These are phyloP conservation scores for Drosophila repleta DNA, from an alignment of 1,140 invertebrate genomes.

Conservation along the genomic window DNA sequence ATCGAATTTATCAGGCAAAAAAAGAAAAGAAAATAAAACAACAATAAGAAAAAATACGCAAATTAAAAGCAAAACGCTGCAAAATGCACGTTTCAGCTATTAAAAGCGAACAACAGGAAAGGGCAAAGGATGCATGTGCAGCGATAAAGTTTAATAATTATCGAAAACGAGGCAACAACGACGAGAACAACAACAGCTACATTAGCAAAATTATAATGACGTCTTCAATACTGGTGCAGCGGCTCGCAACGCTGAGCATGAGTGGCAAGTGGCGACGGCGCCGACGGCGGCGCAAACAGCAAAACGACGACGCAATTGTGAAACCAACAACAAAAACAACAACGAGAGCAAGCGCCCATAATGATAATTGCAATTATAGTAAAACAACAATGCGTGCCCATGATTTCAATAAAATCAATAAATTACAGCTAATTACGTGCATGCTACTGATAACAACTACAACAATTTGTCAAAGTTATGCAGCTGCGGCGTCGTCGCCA, in stretches of 20 bases:
- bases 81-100: slow-evolving; percentile 77
- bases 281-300: slow-evolving; percentile 55
- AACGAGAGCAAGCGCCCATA: slow-evolving; percentile 38
- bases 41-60: slow-evolving; percentile 6
- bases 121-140: slow-evolving; percentile 34
- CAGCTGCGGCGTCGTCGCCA: slow-evolving; percentile 51
- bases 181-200: slow-evolving; percentile 41
- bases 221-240: slow-evolving; percentile 41
- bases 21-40: background rate
- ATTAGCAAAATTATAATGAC: slow-evolving; percentile 68
- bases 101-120: slow-evolving; percentile 48
- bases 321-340: slow-evolving; percentile 22
- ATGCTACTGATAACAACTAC: slow-evolving; percentile 78
- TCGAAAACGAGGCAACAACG: slow-evolving; percentile 39
- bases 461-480: slow-evolving; percentile 77
- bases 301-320: slow-evolving; percentile 35
- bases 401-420: slow-evolving; percentile 83
- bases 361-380: slow-evolving; percentile 79
- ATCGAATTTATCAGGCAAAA: slow-evolving; percentile 66
- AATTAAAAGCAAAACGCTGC: slow-evolving; percentile 36
- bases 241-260: slow-evolving; percentile 55
- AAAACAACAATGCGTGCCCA: slow-evolving; percentile 51
- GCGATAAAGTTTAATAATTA: slow-evolving; percentile 50
- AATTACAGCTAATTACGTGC: slow-evolving; percentile 80
- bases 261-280: slow-evolving; percentile 68